Evolutionary conservation across 2,797 vertebrate species (phyloP).

Genomic region (Kryptolebias ocellatus): DNA sequence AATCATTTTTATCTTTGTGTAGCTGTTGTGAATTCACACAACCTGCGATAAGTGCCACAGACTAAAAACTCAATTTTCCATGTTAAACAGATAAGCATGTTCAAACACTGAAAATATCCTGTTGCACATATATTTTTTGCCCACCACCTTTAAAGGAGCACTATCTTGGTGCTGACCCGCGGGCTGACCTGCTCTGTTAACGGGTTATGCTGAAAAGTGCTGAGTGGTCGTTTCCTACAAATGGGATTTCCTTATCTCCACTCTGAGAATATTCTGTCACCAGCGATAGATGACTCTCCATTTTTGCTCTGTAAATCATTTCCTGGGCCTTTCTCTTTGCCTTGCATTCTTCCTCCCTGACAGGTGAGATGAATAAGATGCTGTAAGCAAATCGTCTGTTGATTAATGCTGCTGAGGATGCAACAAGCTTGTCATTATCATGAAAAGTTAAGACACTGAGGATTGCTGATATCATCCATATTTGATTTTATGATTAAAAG

Average conservation of each 20-base stretch:
- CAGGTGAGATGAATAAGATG: conserved; percentile 55
- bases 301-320: conserved; percentile 65
- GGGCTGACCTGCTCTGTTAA: conserved; percentile 64
- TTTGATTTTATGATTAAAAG: conserved; percentile 49
- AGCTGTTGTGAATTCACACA: conserved; percentile 12
- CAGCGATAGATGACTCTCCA: conserved; percentile 58
- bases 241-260: conserved; percentile 80
- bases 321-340: conserved; percentile 35
- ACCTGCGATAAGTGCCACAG: conserved; percentile 15
- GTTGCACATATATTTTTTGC: conserved; percentile 34
- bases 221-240: conserved; percentile 71
- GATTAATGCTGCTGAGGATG: conserved; percentile 21
- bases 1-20: conserved; percentile 12
- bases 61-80: conserved; percentile 13
- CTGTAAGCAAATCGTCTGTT: conserved; percentile 30
- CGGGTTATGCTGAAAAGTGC: conserved; percentile 66
- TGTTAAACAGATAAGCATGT: conserved; percentile 38
- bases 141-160: conserved; percentile 34
- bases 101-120: conserved; percentile 43
- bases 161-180: conserved; percentile 60
- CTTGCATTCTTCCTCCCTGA: conserved; percentile 32
- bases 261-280: conserved; percentile 63
- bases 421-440: neutral
- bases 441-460: neutral
- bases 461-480: conserved; percentile 25